A percentile compares a stretch with the other conserved stretches of the same genome.
phyloP scores from a whole-genome alignment of 1,140 invertebrate species.

The Polyergus mexicanus region DNA sequence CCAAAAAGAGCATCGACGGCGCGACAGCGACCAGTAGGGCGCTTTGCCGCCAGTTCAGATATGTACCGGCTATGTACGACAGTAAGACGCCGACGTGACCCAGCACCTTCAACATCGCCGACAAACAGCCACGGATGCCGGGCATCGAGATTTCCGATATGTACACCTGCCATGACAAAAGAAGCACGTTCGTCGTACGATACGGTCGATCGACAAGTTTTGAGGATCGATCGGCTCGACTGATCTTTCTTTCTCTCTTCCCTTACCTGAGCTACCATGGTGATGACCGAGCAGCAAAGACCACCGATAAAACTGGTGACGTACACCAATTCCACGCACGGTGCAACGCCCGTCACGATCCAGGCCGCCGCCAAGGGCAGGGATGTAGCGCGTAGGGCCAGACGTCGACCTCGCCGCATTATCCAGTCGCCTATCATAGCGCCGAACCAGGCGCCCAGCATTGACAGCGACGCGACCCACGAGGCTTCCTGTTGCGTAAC shows the following conservation, averaged over 20 bases:
- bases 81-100: slow-evolving; percentile 94
- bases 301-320: slow-evolving; percentile 92
- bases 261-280: slow-evolving; percentile 92
- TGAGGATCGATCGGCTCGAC: background rate
- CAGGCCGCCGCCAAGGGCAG: slow-evolving; percentile 92
- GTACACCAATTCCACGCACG: slow-evolving; percentile 92
- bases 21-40: slow-evolving; percentile 92
- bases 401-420: slow-evolving; percentile 91
- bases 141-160: slow-evolving; percentile 96
- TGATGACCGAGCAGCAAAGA: slow-evolving; percentile 92
- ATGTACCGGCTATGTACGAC: slow-evolving; percentile 93
- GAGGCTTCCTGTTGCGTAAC: slow-evolving; percentile 92
- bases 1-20: slow-evolving; percentile 90
- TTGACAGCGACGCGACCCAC: slow-evolving; percentile 93
- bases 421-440: slow-evolving; percentile 92
- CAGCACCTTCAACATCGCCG: slow-evolving; percentile 93
- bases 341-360: slow-evolving; percentile 92
- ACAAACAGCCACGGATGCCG: slow-evolving; percentile 93
- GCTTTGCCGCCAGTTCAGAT: slow-evolving; percentile 93
- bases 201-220: background rate
- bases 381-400: slow-evolving; percentile 90
- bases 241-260: background rate
- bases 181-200: slow-evolving; percentile 20
- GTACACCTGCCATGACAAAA: slow-evolving; percentile 90
- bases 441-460: slow-evolving; percentile 92